Evolutionary conservation across 37 sponge, comb jelly and placozoan species (phyloP).

Genomic region (Halichondria panicea): DNA sequence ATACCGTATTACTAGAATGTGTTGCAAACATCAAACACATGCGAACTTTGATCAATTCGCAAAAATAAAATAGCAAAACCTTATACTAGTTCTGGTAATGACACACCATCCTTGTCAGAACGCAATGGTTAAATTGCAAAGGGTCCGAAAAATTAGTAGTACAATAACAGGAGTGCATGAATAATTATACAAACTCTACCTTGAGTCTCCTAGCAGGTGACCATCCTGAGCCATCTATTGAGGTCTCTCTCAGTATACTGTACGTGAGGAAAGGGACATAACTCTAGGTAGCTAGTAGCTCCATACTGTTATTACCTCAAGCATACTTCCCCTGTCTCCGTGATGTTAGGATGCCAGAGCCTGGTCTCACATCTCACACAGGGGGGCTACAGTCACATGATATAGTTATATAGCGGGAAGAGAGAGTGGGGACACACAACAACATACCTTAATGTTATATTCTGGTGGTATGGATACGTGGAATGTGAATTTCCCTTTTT

Average conservation of each 20-base stretch:
- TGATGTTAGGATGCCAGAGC: conserved; percentile 95
- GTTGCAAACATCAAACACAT: too few relatives aligned
- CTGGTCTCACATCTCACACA: conserved; percentile 67
- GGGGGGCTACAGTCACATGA: conserved; percentile 71
- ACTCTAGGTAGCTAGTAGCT: too few relatives aligned
- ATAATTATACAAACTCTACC: too few relatives aligned
- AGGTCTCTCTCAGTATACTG: conserved; percentile 85
- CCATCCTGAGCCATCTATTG: conserved; percentile 90
- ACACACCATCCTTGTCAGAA: too few relatives aligned
- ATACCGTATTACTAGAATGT: too few relatives aligned
- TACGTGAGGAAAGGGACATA: neutral
- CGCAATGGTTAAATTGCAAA: too few relatives aligned
- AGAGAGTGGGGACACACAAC: neutral
- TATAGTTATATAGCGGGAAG: neutral
- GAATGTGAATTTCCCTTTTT: conserved; percentile 67
- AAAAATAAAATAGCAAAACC: too few relatives aligned
- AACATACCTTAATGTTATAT: conserved; percentile 76
- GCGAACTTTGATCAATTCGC: too few relatives aligned
- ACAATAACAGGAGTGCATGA: too few relatives aligned
- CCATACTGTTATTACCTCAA: conserved; percentile 45
- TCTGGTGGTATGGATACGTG: conserved; percentile 67
- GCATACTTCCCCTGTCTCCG: conserved; percentile 81
- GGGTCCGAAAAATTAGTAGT: too few relatives aligned
- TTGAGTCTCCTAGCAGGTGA: conserved; percentile 90
- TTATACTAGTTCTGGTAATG: too few relatives aligned